A percentile compares a stretch with the other conserved stretches of the same genome.
phyloP scores from a whole-genome alignment of 1,140 invertebrate genomes.

The Acromyrmex echinatior region DNA sequence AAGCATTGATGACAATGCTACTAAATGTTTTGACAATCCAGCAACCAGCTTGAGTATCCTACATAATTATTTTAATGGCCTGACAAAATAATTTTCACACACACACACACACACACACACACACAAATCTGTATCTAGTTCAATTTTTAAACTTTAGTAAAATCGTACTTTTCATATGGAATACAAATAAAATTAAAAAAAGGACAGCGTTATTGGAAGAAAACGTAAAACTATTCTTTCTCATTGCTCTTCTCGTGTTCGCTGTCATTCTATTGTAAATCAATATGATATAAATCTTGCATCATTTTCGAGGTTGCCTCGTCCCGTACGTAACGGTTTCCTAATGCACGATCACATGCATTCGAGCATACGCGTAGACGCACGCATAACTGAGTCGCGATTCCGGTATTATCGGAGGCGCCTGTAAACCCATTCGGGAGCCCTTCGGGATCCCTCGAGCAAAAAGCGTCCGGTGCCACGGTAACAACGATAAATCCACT shows the following conservation, averaged over 20 bases:
- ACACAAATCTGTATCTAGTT: no score
- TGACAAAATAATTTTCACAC: no score
- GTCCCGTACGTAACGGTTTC: neutral
- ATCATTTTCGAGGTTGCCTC: conserved; percentile 6
- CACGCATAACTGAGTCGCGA: conserved; percentile 20
- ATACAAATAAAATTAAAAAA: neutral
- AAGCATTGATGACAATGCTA: no score
- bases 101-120: no score
- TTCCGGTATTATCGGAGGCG: conserved; percentile 43
- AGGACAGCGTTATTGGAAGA: neutral
- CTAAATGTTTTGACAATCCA: no score
- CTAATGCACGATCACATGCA: neutral
- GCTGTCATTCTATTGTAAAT: conserved; percentile 4
- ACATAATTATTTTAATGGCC: no score
- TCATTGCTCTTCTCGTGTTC: neutral
- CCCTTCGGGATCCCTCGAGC: conserved; percentile 29
- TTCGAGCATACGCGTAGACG: conserved; percentile 11
- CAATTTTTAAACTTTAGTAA: no score
- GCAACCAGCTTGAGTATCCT: no score
- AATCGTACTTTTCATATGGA: neutral
- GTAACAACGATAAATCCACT: conserved; percentile 69
- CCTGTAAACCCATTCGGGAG: conserved; percentile 43
- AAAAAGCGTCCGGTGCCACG: conserved; percentile 57
- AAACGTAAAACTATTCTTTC: neutral
- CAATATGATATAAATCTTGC: conserved; percentile 3